Base-by-base conservation (phyloP, 2,113 vertebrate species). In the Corvus cornix region DNA sequence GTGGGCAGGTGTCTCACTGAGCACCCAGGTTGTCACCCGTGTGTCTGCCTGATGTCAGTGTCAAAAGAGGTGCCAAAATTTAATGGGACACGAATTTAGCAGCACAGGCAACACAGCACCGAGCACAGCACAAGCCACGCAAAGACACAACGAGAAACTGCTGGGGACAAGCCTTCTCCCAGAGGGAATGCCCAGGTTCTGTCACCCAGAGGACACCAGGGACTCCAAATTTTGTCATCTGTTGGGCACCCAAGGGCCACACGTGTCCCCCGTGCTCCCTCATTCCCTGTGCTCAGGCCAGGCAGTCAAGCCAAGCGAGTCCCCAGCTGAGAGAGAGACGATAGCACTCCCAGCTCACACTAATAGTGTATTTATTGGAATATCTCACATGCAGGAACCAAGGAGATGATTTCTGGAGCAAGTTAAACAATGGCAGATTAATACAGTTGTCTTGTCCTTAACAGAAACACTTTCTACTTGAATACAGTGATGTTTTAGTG, bases 341-440 rank as follows among this genome's bases (percentile, higher is more conserved):
- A 79, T 21, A 64, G 62, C 84, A 92, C 37, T 84, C 94, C 82
- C 69, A 89, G 83, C 64, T 96, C 97, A 98, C 98, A 96, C 96
- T 94, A 97, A 97, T 95, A 97, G 97, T 97, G 95, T 96, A 98
- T 97, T 99, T 98, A 98, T 99, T 98, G 98, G 98, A 98, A 94
- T 96, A 98, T 97, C 98, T 98, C 96, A 98, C 98, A 99, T 99
- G 99, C 99, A 99, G 93, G 98, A 98, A 98, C 98, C 98, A 98
- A 98, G 98, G 94, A 98, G 96, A 97, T 96, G 98, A 97, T 87
- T 96, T 97, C 93, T 97, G 98, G 97, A 97, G 97, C 94, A 87
- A 93, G 97, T 97, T 96, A 96, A 96, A 97, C 95, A 88, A 96
- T 23, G 90, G 93, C 66, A 85, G 92, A 79, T 70, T 75, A 96